phyloP scores from a whole-genome alignment of 2,797 vertebrate species.

The Rhinoraja longicauda region DNA sequence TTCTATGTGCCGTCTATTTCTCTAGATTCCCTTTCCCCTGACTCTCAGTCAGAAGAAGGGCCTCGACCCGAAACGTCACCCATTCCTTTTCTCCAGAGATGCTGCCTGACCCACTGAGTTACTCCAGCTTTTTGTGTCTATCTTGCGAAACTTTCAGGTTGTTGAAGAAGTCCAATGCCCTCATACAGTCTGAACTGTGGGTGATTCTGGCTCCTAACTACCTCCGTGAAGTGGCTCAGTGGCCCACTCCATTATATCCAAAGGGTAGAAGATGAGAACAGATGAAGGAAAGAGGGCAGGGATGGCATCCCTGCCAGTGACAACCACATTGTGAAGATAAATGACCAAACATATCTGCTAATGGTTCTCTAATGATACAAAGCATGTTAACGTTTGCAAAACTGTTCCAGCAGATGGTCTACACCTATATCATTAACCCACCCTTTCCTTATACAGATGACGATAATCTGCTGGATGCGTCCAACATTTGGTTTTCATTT shows the following conservation, averaged over 20 bases:
- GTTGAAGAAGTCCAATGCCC: not conserved
- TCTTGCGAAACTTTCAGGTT: not conserved
- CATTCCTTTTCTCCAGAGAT: too few species aligned
- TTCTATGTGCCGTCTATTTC: too few species aligned
- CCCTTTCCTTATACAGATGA: not conserved
- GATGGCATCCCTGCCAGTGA: not conserved
- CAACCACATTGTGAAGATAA: not conserved
- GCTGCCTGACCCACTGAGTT: too few species aligned
- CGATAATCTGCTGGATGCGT: not conserved
- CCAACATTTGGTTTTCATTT: not conserved
- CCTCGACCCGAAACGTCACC: too few species aligned
- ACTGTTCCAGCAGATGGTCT: not conserved
- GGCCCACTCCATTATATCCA: not conserved
- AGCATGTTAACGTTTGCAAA: not conserved
- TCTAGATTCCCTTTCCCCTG: too few species aligned
- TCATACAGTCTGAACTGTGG: too few species aligned
- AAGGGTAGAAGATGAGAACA: not conserved
- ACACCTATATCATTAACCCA: not conserved
- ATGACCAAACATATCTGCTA: not conserved
- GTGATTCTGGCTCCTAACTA: not conserved
- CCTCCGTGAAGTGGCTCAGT: not conserved
- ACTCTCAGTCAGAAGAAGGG: too few species aligned
- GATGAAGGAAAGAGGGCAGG: too few species aligned
- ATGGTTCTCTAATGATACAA: not conserved
- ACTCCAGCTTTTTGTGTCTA: too few species aligned